Evolutionary conservation across 1,140 invertebrate genomes (phyloP), one percentile per base, ranked within the genome.

Genomic region (Drosophila albomicans): DNA sequence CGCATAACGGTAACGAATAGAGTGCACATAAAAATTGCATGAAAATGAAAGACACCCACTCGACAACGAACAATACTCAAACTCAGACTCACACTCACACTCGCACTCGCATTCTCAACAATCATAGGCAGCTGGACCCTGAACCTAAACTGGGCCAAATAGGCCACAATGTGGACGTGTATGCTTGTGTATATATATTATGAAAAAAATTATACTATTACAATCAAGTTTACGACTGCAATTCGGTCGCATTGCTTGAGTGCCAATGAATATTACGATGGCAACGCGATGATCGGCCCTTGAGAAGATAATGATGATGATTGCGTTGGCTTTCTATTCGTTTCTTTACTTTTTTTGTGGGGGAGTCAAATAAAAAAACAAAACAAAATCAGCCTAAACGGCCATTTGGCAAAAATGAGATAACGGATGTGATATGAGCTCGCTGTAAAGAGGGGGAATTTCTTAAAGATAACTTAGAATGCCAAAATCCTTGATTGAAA

Each of bases 211-310:
- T 68, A 77, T 85, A 81, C 85, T 81, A 88, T 88, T 85, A 88
- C 85, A 88, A 88, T 88, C 85, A 88, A 89, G 85, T 88, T 88
- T 88, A 88, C 71, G 85, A 88, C 67, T 78, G 81, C 85, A 71
- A 88, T 88, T 87, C 72, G 8, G 63, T 65, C 68, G 72, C 71
- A 67, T 63, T 43, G 66, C 78, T 51, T 75, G 78, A 86, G 82
- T 88, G 82, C 52, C 84, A 78, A 88, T 89, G 84, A 84, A 84
- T 68, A 82, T 68, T 80, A 87, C 78, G 80, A 84, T 88, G 81
- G 57, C 49, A 38, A 10, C 20, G 52, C 66, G 49, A 54, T 45
- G 48, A 64, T 38, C 73, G 77, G 68, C 51, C 61, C 15, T 64
- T 49, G 54, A 66, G 61, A 65, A 62, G 72, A 51, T 66, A 66